Evolutionary conservation across 30 jellyfish, hydroid and myxozoan genomes (phyloP).

Genomic region (Calvadosia cruxmelitensis): DNA sequence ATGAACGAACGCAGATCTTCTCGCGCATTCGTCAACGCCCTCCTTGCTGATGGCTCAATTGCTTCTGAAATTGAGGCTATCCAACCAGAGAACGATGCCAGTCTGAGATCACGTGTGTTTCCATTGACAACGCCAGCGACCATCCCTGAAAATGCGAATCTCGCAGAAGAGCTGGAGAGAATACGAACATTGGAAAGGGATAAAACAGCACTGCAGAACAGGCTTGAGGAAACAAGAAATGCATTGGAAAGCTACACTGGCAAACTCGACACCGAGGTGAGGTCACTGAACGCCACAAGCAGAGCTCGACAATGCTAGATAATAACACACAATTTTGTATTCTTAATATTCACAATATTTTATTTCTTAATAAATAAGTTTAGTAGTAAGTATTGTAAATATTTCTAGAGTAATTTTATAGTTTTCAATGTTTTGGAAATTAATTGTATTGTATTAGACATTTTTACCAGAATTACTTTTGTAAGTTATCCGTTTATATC

Average conservation of each 20-base stretch:
- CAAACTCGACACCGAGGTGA: constrained; percentile 68
- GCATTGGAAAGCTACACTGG: constrained; percentile 63
- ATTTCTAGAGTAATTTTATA: too few species aligned
- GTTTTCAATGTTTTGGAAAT: too few species aligned
- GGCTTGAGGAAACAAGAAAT: constrained; percentile 52
- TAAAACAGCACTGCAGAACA: constrained; percentile 49
- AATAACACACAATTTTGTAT: not conserved
- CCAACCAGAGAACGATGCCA: too few species aligned
- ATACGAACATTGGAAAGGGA: constrained; percentile 60
- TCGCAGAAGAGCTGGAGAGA: constrained; percentile 19
- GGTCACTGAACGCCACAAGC: not conserved
- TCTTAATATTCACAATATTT: not conserved
- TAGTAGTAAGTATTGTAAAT: too few species aligned
- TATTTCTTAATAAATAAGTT: too few species aligned
- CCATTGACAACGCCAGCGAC: not conserved
- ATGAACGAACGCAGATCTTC: too few species aligned
- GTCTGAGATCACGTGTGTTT: not conserved
- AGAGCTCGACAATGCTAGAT: constrained; percentile 2
- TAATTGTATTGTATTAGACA: too few species aligned
- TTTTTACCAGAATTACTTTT: too few species aligned
- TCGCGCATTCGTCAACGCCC: too few species aligned
- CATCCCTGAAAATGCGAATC: not conserved
- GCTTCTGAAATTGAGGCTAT: too few species aligned
- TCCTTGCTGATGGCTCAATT: too few species aligned
- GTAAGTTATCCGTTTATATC: too few species aligned